These are phyloP conservation scores for Zaprionus lineosus DNA, from an alignment of 2,888 invertebrate species.

Conservation along the genomic window DNA sequence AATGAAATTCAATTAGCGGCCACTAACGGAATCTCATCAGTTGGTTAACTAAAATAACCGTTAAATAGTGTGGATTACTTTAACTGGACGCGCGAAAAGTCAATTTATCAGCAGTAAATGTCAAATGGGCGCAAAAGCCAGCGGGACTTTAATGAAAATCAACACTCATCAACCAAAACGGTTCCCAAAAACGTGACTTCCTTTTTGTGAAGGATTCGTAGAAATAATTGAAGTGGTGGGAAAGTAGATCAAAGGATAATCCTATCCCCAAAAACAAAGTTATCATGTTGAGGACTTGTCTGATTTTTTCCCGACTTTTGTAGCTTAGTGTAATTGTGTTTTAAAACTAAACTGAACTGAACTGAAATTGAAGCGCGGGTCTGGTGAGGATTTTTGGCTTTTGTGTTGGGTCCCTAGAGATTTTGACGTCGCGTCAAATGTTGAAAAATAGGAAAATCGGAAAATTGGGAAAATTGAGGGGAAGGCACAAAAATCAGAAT, in stretches of 20 bases:
- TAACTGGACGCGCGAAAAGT: constrained; percentile 47
- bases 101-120: constrained; percentile 66
- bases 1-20: constrained; percentile 56
- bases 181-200: too few species aligned
- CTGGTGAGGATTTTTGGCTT: constrained; percentile 23
- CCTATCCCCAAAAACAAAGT: too few species aligned
- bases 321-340: constrained; percentile 14
- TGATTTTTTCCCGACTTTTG: too few species aligned
- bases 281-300: too few species aligned
- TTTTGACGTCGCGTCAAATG: constrained; percentile 28
- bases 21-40: constrained; percentile 25
- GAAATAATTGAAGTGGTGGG: too few species aligned
- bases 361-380: constrained; percentile 29
- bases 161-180: not conserved
- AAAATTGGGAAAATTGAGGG: constrained; percentile 4
- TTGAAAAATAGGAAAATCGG: constrained; percentile 31
- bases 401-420: constrained; percentile 34
- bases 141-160: not conserved
- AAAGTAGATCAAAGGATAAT: too few species aligned
- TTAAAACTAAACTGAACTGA: constrained; percentile 27
- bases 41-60: constrained; percentile 38
- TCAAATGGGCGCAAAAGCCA: too few species aligned
- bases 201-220: too few species aligned
- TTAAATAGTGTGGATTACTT: constrained; percentile 42
- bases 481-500: not conserved